Base-by-base conservation (phyloP, 35 echinoderm and acorn worm species). In the Ptychodera flava region DNA sequence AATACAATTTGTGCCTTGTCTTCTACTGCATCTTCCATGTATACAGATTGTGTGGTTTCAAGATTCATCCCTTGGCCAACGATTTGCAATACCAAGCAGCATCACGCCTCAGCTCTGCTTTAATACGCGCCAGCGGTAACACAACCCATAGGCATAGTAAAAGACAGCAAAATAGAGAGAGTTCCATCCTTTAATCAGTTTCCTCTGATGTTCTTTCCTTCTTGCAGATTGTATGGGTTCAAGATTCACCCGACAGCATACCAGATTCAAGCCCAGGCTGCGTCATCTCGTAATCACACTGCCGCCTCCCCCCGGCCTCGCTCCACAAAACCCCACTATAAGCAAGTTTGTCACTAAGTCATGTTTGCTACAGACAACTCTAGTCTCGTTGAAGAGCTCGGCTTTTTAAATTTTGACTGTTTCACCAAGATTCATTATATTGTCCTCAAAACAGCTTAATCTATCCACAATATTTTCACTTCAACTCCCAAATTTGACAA, bases 31-130 rank as follows among this genome's bases (percentile, higher is more conserved):
- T 64, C 45, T 64, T 64, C 45, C 45, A 64, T 64, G 45, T 64
- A 64, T 64, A 32, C 90, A 99, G 96, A 79, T 92, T 99, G 35
- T 99, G 94, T 80, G 96, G 96, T 53, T 99, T 99, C 85, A 99
- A 99, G 88, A 99, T 99, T 85, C 96, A 99, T 36, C 90, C 92
- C n/a, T 87, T 91, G 80, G 96, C 96, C 0, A 94, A 99, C 78
- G 96, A 99, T 76, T 95, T 92, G 34, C 96, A 99, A 85, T 91
- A 92, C 80, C 96, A 99, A 81, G 96, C 96, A 38, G 96, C 96
- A 12, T 94, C 96, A 75, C 93, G 96, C 53, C 94, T 89, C 79
- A 87, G 96, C 27, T 99, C 91, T 85, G 85, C 93, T n/a, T 87
- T 85, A 16, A 85, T 84, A 30, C 90, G 96, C 36, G 90, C 93